A percentile compares a stretch with the other conserved stretches of the same genome.
Evolutionary conservation across 1,140 invertebrate species (phyloP).

Genomic region (Orius insidiosus): DNA sequence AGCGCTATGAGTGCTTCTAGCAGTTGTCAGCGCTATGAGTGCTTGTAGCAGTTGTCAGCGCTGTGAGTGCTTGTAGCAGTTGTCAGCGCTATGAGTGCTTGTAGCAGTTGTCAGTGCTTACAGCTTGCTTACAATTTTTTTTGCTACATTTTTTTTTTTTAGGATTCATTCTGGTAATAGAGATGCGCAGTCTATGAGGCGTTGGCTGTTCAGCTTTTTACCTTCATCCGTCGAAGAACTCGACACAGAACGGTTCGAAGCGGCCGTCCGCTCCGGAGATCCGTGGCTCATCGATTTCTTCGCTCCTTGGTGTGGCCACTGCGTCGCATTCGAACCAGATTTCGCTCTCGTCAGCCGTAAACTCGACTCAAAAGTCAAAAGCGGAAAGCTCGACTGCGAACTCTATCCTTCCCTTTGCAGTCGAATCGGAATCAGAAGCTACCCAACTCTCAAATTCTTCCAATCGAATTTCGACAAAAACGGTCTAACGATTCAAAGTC

Average conservation of each 20-base stretch:
- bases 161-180: conserved; percentile 42
- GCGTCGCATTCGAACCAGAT: conserved; percentile 47
- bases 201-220: conserved; percentile 41
- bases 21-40: no score
- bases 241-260: conserved; percentile 20
- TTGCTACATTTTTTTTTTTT: conserved; percentile 22
- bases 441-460: conserved; percentile 33
- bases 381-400: conserved; percentile 40
- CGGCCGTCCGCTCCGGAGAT: conserved; percentile 23
- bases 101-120: not conserved
- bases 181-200: conserved; percentile 36
- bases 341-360: conserved; percentile 43
- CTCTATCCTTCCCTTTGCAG: conserved; percentile 27
- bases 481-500: conserved; percentile 15
- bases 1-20: no score
- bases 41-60: no score
- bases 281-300: conserved; percentile 52
- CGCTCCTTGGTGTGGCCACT: conserved; percentile 57
- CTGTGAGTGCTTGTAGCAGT: no score
- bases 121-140: conserved; percentile 12
- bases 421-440: conserved; percentile 30
- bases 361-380: conserved; percentile 31
- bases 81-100: no score
- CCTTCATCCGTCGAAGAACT: conserved; percentile 27
- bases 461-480: conserved; percentile 3